Base-by-base conservation (phyloP, 2,797 vertebrate species). In the Oryzias sinensis region DNA sequence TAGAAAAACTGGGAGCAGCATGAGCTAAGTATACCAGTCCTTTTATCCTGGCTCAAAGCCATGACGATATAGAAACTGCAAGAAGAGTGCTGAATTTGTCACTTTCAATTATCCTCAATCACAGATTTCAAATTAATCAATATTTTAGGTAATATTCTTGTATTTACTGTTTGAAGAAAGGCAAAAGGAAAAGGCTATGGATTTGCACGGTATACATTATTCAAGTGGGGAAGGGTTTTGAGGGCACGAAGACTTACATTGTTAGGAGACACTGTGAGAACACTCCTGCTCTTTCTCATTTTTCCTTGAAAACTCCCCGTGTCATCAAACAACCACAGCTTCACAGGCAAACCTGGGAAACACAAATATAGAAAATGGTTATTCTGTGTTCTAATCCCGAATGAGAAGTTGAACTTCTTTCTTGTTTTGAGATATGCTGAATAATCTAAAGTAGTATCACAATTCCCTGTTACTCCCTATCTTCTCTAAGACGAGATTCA, bases 211-310 rank as follows among this genome's bases (percentile, higher is more conserved):
- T 11, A 37, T 37, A 11, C 9, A 6, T 70, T 33, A 29, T 42
- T 6, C 33, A 58, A 49, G 5, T 6, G 43, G 5, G 37, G 49
- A 48, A 43, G 48, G 55, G 25, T 43, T 25, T 59, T 14, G 2
- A 4, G 16, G 33, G 9, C 25, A 24, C 17, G 40, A 11, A 29
- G 42, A 83, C 93, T 94, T 86, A 98, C 96, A 63, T 95, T 93
- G 72, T 95, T 95, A 27, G 94, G 93, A 27, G 94, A 94, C 81
- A 99, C 96, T 0, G 93, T 87, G 92, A 98, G 93, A 80, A 98
- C 97, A 68, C 97, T 99, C 77, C 94, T 92, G 90, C 97, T 99
- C 80, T 98, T 99, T 93, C 95, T 97, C 97, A 99, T 99, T 77
- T 83, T 96, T 47, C 33, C 65, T 65, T 14, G 53, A 68, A 68